These are phyloP conservation scores for Rhimphoctona megacephalus DNA, from an alignment of 2,888 invertebrate genomes.

Conservation along the genomic window DNA sequence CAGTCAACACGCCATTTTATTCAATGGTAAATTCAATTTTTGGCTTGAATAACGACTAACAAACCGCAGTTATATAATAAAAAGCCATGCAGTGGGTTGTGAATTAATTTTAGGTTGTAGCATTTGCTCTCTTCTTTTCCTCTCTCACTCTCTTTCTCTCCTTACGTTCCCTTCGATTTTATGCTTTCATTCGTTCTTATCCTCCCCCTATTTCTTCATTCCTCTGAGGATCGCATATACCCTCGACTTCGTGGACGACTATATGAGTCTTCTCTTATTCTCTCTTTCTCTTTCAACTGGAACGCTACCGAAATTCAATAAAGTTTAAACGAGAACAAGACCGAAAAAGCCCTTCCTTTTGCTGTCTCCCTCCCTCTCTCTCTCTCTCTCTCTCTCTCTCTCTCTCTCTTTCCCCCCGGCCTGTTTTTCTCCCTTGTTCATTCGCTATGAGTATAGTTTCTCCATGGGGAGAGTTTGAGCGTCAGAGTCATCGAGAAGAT, in stretches of 20 bases:
- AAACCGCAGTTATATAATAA: constrained; percentile 85
- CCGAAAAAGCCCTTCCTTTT: constrained; percentile 64
- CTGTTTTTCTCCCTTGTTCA: constrained; percentile 48
- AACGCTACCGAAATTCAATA: constrained; percentile 84
- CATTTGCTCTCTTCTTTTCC: constrained; percentile 61
- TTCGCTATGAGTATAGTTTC: constrained; percentile 62
- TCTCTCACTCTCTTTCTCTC: constrained; percentile 33
- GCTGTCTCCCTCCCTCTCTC: constrained; percentile 73
- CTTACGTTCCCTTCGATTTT: constrained; percentile 48
- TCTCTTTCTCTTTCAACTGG: constrained; percentile 74
- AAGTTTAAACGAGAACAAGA: constrained; percentile 80
- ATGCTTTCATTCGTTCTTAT: constrained; percentile 56
- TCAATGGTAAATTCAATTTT: constrained; percentile 80
- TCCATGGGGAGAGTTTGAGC: constrained; percentile 76
- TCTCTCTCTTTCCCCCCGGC: constrained; percentile 64
- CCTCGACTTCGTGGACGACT: constrained; percentile 61
- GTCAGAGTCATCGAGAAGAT: constrained; percentile 79
- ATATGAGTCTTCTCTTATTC: constrained; percentile 56
- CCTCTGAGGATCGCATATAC: constrained; percentile 62
- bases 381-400: constrained; percentile 76
- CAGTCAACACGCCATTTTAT: constrained; percentile 56
- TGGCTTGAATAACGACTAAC: constrained; percentile 84
- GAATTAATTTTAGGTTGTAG: constrained; percentile 81
- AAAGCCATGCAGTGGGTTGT: constrained; percentile 84
- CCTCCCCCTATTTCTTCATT: constrained; percentile 61